phyloP scores from a whole-genome alignment of 2,113 vertebrate genomes.

The Peromyscus polionotus region DNA sequence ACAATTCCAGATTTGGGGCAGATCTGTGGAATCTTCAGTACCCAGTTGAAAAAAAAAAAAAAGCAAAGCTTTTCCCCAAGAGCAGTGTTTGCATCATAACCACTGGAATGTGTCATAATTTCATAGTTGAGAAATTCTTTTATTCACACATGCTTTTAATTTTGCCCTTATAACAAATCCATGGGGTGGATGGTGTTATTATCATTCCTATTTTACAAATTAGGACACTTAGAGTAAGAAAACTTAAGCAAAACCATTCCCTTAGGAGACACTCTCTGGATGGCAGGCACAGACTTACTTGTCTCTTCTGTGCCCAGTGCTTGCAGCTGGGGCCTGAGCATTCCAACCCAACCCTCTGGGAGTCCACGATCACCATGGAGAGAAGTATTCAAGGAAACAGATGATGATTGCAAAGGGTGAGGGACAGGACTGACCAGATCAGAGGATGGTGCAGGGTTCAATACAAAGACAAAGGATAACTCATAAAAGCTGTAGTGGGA shows the following conservation, averaged over 20 bases:
- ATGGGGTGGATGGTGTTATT: background rate
- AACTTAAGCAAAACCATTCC: background rate
- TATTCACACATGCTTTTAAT: background rate
- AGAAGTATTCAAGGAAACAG: background rate
- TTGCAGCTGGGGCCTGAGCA: background rate
- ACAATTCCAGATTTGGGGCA: slow-evolving; percentile 13
- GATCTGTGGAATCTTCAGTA: background rate
- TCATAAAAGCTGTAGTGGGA: accelerated
- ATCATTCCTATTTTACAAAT: background rate
- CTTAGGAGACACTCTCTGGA: background rate
- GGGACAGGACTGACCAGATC: no score
- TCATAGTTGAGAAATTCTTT: background rate
- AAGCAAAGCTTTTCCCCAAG: background rate
- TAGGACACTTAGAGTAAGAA: background rate
- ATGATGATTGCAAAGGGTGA: background rate
- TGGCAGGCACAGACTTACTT: background rate
- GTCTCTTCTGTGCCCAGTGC: background rate
- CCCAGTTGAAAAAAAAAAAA: background rate
- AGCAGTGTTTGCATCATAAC: background rate
- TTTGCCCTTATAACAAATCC: background rate
- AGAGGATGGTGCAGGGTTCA: background rate
- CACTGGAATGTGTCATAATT: background rate
- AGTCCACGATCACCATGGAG: background rate
- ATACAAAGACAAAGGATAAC: background rate
- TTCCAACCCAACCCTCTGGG: background rate